Evolutionary conservation across 2,113 vertebrate genomes (phyloP).

Genomic region (Corynorhinus townsendii): DNA sequence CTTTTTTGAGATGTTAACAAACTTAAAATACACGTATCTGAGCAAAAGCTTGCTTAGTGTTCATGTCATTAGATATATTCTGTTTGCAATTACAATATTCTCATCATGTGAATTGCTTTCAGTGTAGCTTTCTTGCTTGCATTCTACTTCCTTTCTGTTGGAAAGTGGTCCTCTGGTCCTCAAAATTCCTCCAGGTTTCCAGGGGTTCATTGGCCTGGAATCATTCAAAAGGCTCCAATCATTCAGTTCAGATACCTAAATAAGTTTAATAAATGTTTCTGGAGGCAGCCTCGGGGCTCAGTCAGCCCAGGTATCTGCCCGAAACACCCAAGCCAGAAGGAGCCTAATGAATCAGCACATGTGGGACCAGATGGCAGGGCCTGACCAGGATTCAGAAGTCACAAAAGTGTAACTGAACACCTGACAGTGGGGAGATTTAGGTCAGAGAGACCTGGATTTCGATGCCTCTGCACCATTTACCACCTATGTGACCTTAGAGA

Average conservation of each 20-base stretch:
- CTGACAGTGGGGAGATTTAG: background rate
- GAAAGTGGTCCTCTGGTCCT: slow-evolving; percentile 15
- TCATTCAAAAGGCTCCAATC: background rate
- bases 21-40: slow-evolving; percentile 40
- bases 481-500: background rate
- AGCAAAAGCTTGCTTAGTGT: slow-evolving; percentile 22
- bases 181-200: background rate
- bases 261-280: slow-evolving; percentile 35
- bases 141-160: background rate
- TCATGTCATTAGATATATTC: slow-evolving; percentile 38
- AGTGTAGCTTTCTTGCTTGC: background rate
- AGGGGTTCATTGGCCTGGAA: background rate
- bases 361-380: background rate
- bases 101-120: slow-evolving; percentile 2
- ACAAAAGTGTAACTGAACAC: background rate
- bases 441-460: background rate
- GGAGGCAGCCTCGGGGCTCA: background rate
- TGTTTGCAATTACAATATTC: slow-evolving; percentile 42
- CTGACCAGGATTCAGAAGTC: background rate
- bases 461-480: background rate
- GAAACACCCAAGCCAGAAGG: background rate
- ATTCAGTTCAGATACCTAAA: background rate
- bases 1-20: slow-evolving; percentile 62
- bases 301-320: background rate
- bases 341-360: background rate